Evolutionary conservation across 2,113 vertebrate genomes (phyloP).

Genomic region (Sylvilagus bachmani): DNA sequence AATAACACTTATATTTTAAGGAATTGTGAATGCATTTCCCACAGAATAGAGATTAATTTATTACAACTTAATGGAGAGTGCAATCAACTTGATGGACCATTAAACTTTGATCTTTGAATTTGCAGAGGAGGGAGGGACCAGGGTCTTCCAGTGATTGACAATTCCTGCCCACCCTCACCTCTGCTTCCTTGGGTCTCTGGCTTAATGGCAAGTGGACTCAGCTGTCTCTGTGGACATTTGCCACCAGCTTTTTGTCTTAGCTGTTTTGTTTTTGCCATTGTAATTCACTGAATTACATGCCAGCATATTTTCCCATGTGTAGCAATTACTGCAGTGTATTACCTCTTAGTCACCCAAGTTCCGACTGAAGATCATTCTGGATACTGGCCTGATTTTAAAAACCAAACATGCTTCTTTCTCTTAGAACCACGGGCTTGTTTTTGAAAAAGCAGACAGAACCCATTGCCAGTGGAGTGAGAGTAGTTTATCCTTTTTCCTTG

Average conservation of each 20-base stretch:
- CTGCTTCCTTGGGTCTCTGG: not conserved
- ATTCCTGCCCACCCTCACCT: not conserved
- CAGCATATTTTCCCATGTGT: not conserved
- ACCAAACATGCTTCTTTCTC: not conserved
- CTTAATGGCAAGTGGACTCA: not conserved
- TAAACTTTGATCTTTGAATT: conserved; percentile 3
- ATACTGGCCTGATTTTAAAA: not conserved
- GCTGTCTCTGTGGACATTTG: not conserved
- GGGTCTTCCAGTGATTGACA: not conserved
- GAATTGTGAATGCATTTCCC: conserved; percentile 9
- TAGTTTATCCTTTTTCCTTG: not conserved
- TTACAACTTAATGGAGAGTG: conserved; percentile 24
- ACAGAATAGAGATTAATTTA: conserved; percentile 50
- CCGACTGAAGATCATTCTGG: not conserved
- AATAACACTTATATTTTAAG: conserved; percentile 16
- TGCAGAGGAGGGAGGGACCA: not conserved
- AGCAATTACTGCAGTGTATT: not conserved
- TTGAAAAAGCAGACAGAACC: not conserved
- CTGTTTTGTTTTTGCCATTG: not conserved
- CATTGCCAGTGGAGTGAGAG: not conserved
- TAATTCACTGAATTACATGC: not conserved
- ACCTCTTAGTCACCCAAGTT: not conserved
- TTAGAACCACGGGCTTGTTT: not conserved
- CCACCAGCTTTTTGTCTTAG: not conserved
- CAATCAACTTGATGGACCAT: not conserved